Evolutionary conservation across 2,888 invertebrate genomes (phyloP), one percentile per base, ranked within the genome.

Genomic region (Tachystola acroxantha): DNA sequence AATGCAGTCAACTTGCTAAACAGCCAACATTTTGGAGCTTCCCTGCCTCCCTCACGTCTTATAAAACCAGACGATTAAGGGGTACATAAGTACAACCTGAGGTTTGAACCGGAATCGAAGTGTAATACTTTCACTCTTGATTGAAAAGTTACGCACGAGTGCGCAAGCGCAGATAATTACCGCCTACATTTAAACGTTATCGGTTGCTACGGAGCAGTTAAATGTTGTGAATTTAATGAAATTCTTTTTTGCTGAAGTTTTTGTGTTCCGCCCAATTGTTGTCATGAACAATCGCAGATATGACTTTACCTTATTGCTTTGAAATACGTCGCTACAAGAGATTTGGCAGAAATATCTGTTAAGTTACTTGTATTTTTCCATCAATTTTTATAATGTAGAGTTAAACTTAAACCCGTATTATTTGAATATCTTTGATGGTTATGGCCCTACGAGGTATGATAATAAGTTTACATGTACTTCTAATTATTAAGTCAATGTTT

Each of bases 91-190:
- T 32, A 4, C 11, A 24, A 25, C 12, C 10, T 16, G 20, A 40
- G 34, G 44, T 36, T 27, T 36, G 26, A 43, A 34, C 38, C 32
- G 39, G 38, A 36, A 13, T 34, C 33, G 31, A 34, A 30, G 10
- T 34, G 10, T 34, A 29, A 32, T 34, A 51, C 51, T 51, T 49
- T 51, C 48, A 44, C 45, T 45, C 29, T 40, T 22, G 25, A 38
- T 30, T 26, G 16, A 22, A 24, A 28, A 14, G 37, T 41, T 48
- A 41, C 45, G 48, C 53, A 42, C 37, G 48, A 53, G 37, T 49
- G 45, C 46, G 25, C 37, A 37, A 37, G 42, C 29, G 40, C 42
- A 47, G 50, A 60, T 57, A 57, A 62, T 57, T 56, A 35, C 47
- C 37, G 39, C 49, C 52, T 39, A 43, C 45, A 48, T 49, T 52